Evolutionary conservation across 2,888 invertebrate genomes (phyloP), one percentile per base, ranked within the genome.

Genomic region (Calameuta filiformis): DNA sequence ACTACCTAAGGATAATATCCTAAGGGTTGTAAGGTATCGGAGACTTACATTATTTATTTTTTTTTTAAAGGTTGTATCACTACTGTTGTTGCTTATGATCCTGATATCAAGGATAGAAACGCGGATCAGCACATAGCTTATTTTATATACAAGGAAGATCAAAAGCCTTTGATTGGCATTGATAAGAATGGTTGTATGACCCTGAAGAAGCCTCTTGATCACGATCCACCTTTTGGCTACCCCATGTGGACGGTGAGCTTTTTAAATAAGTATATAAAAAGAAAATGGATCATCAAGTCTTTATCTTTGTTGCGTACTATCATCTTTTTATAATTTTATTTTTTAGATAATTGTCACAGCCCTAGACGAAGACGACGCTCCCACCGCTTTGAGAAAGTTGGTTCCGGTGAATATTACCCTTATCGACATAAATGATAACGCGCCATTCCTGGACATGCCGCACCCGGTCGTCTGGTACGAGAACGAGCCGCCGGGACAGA

Each of bases 381-480:
- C 94, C 30, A 95, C 95, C 34, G 91, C 93, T 0, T 89, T 94
- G 76, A 93, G 94, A 79, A 93, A 94, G 0, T 94, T 94, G 2
- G 94, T 94, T 0, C 94, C 95, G 85, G 95, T 97, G 35, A 92
- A 93, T 40, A 95, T 94, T 35, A 92, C 90, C 6, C 90, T 95
- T 40, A 91, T 88, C 23, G 99, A 99, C 88, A 96, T 98, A 87
- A 99, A 99, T 90, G 99, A 99, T 90, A 98, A 99, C 90, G 96
- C 97, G 0, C 99, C 99, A 0, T 96, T 95, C 89, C 93, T 97
- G 80, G 96, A 95, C 71, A 96, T 96, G 94, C 93, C 94, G 4
- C 95, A 96, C 90, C 96, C 96, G 0, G 96, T 97, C 0, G 95
- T 97, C 37, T 97, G 97, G 97, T 93, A 94, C 85, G 97, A 98